Evolutionary conservation across 2,888 invertebrate genomes (phyloP).

Genomic region (Branchellion lobata): DNA sequence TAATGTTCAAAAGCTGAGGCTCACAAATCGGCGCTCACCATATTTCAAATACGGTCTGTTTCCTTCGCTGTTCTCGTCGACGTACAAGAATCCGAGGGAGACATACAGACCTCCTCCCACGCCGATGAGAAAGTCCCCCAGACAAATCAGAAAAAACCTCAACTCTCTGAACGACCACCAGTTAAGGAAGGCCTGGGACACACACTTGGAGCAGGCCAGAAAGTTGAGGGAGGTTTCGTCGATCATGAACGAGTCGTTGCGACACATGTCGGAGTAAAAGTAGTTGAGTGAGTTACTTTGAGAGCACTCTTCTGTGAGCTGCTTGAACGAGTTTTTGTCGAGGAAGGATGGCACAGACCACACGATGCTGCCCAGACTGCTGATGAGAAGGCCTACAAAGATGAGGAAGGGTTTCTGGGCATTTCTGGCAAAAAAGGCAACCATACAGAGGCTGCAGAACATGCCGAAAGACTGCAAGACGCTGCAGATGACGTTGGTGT

Average conservation of each 20-base stretch:
- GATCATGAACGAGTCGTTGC: not conserved
- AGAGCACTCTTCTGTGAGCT: not conserved
- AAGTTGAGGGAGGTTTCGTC: not conserved
- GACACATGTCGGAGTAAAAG: constrained; percentile 37
- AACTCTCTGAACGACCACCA: constrained; percentile 37
- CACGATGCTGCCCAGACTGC: constrained; percentile 31
- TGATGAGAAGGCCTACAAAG: constrained; percentile 23
- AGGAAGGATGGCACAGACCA: constrained; percentile 45
- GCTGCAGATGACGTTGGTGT: constrained; percentile 1
- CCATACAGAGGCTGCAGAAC: constrained; percentile 19
- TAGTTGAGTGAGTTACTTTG: not conserved
- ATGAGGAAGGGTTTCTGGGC: constrained; percentile 42
- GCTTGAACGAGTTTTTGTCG: constrained; percentile 20
- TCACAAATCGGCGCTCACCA: too few relatives aligned
- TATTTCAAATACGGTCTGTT: constrained; percentile 40
- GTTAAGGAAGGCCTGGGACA: not conserved
- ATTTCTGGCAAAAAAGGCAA: constrained; percentile 25
- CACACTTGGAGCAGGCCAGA: not conserved
- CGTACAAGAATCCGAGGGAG: constrained; percentile 46
- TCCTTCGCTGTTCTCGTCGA: constrained; percentile 40
- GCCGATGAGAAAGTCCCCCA: constrained; percentile 45
- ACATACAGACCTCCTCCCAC: constrained; percentile 43
- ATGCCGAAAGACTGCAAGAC: constrained; percentile 29
- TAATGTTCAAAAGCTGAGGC: too few relatives aligned
- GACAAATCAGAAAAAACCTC: constrained; percentile 33